Evolutionary conservation across 2,797 vertebrate species (phyloP).

Genomic region (Cyclura pinguis): DNA sequence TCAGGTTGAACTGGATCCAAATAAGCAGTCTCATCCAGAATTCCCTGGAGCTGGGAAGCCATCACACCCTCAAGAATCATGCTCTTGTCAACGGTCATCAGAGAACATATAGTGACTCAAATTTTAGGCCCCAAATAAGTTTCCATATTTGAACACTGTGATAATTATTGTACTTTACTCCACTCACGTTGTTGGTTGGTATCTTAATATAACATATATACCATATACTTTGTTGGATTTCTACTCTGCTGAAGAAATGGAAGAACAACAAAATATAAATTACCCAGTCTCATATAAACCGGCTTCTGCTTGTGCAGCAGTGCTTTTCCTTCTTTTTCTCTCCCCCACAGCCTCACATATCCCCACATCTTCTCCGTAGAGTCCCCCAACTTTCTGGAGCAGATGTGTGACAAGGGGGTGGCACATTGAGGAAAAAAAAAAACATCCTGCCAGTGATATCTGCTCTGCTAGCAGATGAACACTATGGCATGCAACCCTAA

Average conservation of each 20-base stretch:
- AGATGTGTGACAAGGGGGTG: too few relatives aligned
- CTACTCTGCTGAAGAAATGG: background rate
- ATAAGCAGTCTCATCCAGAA: too few relatives aligned
- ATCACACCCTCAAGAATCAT: too few relatives aligned
- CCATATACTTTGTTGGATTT: conserved; percentile 4
- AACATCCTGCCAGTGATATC: too few relatives aligned
- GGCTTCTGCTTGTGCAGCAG: background rate
- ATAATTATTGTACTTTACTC: conserved; percentile 35
- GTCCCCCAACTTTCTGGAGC: too few relatives aligned
- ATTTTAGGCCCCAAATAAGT: conserved; percentile 25
- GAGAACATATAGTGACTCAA: background rate
- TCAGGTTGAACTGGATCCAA: too few relatives aligned
- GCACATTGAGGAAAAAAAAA: too few relatives aligned
- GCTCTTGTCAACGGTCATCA: conserved; percentile 1
- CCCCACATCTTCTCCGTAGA: too few relatives aligned
- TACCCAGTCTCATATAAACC: background rate
- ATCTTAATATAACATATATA: conserved; percentile 37
- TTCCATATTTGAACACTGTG: background rate
- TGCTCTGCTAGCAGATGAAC: too few relatives aligned
- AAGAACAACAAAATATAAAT: conserved; percentile 17
- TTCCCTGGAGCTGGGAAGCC: too few relatives aligned
- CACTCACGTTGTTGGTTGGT: background rate
- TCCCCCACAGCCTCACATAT: too few relatives aligned
- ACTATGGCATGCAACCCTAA: too few relatives aligned
- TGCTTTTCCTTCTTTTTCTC: background rate